Conservation (phyloP, 2,797 vertebrate species). For the Dallia pectoralis region DNA sequence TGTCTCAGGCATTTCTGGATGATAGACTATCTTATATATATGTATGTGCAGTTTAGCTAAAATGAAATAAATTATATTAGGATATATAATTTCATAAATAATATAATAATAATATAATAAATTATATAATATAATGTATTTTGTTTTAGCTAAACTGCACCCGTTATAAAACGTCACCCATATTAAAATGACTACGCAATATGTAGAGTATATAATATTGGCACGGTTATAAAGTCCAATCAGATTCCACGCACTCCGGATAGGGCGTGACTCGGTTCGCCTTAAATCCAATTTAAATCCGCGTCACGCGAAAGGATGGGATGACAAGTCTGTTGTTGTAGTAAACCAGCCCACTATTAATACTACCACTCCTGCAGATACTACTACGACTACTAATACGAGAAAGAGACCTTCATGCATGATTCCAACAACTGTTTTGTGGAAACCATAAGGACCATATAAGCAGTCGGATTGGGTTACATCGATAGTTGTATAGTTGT, state of each 20-base stretch:
- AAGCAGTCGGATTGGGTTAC: not conserved
- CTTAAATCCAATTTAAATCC: conserved; percentile 57
- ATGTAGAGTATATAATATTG: conserved; percentile 34
- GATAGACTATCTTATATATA: too few relatives aligned
- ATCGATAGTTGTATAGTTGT: not conserved
- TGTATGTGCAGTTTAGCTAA: too few relatives aligned
- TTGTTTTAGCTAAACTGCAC: too few relatives aligned
- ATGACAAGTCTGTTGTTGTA: not conserved
- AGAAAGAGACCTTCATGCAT: not conserved
- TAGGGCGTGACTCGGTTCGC: conserved; percentile 60
- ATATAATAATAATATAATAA: too few relatives aligned
- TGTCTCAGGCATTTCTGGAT: too few relatives aligned
- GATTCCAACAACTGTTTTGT: not conserved
- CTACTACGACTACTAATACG: not conserved
- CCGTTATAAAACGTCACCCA: too few relatives aligned
- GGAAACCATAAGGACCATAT: not conserved
- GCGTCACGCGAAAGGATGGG: not conserved
- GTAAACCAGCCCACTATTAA: not conserved
- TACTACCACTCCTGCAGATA: not conserved
- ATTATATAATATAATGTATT: too few relatives aligned
- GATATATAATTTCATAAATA: too few relatives aligned
- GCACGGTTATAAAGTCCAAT: conserved; percentile 68
- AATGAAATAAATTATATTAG: too few relatives aligned
- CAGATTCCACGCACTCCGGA: conserved; percentile 54
- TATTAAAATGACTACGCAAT: conserved; percentile 2